phyloP scores from a whole-genome alignment of 2,888 invertebrate genomes.

The Hypselothyrea guttata region DNA sequence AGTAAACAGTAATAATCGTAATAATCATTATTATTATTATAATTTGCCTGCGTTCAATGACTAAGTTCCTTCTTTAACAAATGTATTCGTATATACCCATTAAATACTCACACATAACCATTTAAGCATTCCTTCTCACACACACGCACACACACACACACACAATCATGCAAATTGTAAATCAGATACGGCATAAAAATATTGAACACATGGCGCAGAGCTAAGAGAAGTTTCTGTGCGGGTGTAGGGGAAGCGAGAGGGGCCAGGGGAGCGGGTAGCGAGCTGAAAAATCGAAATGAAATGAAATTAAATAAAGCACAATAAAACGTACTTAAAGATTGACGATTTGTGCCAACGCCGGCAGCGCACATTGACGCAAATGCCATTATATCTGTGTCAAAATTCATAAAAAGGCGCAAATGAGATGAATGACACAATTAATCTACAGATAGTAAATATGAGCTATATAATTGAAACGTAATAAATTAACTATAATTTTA shows the following conservation, averaged over 20 bases:
- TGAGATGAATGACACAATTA: not conserved
- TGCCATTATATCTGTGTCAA: not conserved
- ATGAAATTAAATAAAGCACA: constrained; percentile 73
- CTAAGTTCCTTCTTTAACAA: constrained; percentile 41
- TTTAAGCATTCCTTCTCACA: constrained; percentile 36
- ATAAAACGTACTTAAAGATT: constrained; percentile 74
- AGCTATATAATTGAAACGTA: too few species aligned
- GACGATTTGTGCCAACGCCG: constrained; percentile 54
- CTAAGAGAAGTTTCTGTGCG: constrained; percentile 50
- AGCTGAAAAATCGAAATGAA: constrained; percentile 57
- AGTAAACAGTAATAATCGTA: constrained; percentile 5
- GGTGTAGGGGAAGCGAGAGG: constrained; percentile 14
- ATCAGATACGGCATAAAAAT: constrained; percentile 72
- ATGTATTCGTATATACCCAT: constrained; percentile 24
- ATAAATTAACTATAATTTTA: too few species aligned
- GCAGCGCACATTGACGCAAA: constrained; percentile 28
- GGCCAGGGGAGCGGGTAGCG: constrained; percentile 6
- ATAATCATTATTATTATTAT: constrained; percentile 33
- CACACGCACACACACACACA: too few species aligned
- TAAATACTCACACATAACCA: constrained; percentile 20
- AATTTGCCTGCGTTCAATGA: constrained; percentile 39
- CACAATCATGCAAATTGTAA: constrained; percentile 61
- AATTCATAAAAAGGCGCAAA: not conserved
- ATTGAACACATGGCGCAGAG: constrained; percentile 73
- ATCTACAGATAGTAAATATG: too few species aligned